Conservation (phyloP, 2,797 vertebrate genomes). For the Takifugu ocellatus region DNA sequence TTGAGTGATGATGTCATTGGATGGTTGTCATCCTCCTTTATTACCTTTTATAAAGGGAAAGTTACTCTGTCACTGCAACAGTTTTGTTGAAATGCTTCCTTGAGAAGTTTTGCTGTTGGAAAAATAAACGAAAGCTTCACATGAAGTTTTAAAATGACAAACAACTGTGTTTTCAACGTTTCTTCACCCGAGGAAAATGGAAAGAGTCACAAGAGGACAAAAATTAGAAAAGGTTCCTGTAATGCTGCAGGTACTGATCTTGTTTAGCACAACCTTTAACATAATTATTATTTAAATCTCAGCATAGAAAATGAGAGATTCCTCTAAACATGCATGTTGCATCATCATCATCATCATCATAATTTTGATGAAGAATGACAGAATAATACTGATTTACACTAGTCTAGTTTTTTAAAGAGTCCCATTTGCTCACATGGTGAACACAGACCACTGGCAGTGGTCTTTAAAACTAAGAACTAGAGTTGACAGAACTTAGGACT, state of each 20-base stretch:
- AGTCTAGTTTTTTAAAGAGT: no score
- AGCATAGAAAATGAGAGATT: no score
- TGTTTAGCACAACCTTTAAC: no score
- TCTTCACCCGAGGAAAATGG: background rate
- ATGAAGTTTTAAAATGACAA: slow-evolving; percentile 50
- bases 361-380: no score
- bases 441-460: no score
- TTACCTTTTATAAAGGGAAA: slow-evolving; percentile 64
- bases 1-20: slow-evolving; percentile 31
- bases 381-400: no score
- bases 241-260: background rate
- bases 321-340: no score
- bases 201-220: background rate
- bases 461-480: no score
- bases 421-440: no score
- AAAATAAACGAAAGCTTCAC: slow-evolving; percentile 64
- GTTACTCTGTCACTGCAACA: slow-evolving; percentile 36
- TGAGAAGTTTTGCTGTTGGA: slow-evolving; percentile 49
- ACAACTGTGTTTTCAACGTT: slow-evolving; percentile 1
- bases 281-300: background rate
- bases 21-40: slow-evolving; percentile 45
- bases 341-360: no score
- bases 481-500: no score
- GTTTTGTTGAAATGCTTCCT: slow-evolving; percentile 46
- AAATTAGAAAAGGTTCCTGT: background rate